A percentile compares a stretch with the other conserved stretches of the same genome.
phyloP scores from a whole-genome alignment of 2,113 vertebrate genomes.

The Stegostoma tigrinum region DNA sequence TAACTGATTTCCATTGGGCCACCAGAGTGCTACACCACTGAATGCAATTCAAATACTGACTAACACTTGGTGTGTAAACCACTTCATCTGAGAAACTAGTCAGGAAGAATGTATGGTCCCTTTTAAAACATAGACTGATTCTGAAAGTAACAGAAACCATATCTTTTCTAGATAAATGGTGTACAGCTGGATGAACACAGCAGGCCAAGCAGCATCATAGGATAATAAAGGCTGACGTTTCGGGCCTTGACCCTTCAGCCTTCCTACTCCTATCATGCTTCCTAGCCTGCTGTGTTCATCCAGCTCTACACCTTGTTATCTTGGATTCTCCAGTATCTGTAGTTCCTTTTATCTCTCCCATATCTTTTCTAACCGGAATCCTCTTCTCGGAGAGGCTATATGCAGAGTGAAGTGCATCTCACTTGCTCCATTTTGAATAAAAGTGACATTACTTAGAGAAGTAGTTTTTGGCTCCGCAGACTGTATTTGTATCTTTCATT shows the following conservation, averaged over 20 bases:
- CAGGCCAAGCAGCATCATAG: no score
- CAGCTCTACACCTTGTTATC: no score
- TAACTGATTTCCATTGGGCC: neutral
- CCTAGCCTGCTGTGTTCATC: no score
- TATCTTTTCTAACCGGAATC: neutral
- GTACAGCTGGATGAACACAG: no score
- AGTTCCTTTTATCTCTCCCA: no score
- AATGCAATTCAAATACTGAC: neutral
- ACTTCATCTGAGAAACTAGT: neutral
- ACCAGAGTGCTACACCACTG: neutral
- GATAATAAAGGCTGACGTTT: no score
- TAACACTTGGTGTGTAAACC: neutral
- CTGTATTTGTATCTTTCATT: neutral
- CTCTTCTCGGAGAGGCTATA: neutral
- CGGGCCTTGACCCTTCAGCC: no score
- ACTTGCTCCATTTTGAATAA: neutral
- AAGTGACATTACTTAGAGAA: neutral
- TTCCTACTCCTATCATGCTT: no score
- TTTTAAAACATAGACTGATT: neutral
- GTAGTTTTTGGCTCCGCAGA: neutral
- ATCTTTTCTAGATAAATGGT: neutral
- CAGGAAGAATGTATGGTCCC: neutral
- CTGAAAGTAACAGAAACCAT: neutral
- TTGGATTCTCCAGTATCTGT: no score
- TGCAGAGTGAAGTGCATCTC: neutral